phyloP scores from a whole-genome alignment of 1,140 invertebrate genomes.

The Streblospio benedicti region DNA sequence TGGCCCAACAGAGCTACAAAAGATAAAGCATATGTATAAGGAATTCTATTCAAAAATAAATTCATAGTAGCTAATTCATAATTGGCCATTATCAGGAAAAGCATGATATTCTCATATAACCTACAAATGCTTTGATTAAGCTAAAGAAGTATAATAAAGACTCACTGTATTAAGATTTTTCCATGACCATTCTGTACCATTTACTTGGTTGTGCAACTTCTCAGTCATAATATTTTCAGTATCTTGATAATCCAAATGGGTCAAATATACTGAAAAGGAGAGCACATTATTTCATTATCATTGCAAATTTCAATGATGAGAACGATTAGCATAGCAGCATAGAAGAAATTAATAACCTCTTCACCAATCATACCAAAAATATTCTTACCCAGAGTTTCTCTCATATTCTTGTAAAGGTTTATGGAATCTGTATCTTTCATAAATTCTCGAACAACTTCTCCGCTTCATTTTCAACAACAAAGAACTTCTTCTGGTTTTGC shows the following conservation, averaged over 20 bases:
- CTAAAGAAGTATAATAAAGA: too few relatives aligned
- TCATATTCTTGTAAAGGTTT: constrained; percentile 99
- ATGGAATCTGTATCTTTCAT: constrained; percentile 99
- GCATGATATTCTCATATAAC: too few relatives aligned
- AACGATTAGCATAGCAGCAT: not conserved
- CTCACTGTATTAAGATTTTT: constrained; percentile 93
- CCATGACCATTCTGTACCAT: constrained; percentile 99
- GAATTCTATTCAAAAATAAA: not conserved
- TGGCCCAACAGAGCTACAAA: constrained; percentile 88
- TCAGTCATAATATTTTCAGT: constrained; percentile 99
- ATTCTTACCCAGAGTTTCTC: constrained; percentile 77
- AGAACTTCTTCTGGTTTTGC: constrained; percentile 99
- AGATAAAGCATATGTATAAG: not conserved
- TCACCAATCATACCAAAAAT: too few relatives aligned
- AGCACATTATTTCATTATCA: not conserved
- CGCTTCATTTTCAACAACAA: constrained; percentile 99
- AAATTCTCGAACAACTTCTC: constrained; percentile 97
- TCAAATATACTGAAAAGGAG: constrained; percentile 72
- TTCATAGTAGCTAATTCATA: too few relatives aligned
- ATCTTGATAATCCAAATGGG: constrained; percentile 94
- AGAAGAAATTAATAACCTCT: too few relatives aligned
- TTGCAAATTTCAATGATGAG: not conserved
- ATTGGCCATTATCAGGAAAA: too few relatives aligned
- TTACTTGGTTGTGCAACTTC: constrained; percentile 97
- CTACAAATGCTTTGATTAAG: not conserved